These are phyloP conservation scores for Drosophila auraria DNA, from an alignment of 1,140 invertebrate genomes.

Conservation along the genomic window DNA sequence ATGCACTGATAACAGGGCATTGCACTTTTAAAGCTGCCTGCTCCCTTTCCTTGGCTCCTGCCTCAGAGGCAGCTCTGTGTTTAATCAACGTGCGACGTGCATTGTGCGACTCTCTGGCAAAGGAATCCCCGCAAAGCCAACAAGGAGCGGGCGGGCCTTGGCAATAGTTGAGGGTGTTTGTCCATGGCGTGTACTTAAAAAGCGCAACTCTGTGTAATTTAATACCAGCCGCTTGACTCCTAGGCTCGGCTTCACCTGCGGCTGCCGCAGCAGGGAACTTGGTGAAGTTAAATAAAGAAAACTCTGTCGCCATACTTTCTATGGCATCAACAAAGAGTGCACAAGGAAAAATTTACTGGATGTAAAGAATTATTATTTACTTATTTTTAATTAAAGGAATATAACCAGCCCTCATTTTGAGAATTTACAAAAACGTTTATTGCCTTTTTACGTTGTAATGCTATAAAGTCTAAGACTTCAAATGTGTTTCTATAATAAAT, in stretches of 20 bases:
- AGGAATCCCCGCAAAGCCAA: conserved; percentile 67
- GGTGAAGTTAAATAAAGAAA: conserved; percentile 53
- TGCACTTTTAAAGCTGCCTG: conserved; percentile 54
- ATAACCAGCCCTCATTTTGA: too few species aligned
- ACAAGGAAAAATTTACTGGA: not conserved
- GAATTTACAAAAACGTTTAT: too few species aligned
- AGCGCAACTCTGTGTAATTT: conserved; percentile 62
- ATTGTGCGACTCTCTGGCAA: conserved; percentile 21
- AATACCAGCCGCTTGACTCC: conserved; percentile 57
- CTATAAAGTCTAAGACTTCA: too few species aligned
- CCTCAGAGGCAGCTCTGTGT: not conserved
- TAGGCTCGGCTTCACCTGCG: conserved; percentile 12
- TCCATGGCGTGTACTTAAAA: conserved; percentile 53
- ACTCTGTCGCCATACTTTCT: conserved; percentile 54
- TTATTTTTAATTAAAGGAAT: too few species aligned
- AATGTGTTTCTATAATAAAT: too few species aligned
- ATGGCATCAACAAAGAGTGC: conserved; percentile 46
- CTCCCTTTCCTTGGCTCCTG: not conserved
- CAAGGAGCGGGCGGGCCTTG: conserved; percentile 7
- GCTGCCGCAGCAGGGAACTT: conserved; percentile 16
- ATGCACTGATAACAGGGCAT: conserved; percentile 56
- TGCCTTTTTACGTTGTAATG: too few species aligned
- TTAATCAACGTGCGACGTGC: conserved; percentile 56
- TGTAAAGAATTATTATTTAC: not conserved
- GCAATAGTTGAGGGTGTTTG: conserved; percentile 37